Base-by-base conservation (phyloP, 2,888 invertebrate species). In the Deladenus siricidicola region DNA sequence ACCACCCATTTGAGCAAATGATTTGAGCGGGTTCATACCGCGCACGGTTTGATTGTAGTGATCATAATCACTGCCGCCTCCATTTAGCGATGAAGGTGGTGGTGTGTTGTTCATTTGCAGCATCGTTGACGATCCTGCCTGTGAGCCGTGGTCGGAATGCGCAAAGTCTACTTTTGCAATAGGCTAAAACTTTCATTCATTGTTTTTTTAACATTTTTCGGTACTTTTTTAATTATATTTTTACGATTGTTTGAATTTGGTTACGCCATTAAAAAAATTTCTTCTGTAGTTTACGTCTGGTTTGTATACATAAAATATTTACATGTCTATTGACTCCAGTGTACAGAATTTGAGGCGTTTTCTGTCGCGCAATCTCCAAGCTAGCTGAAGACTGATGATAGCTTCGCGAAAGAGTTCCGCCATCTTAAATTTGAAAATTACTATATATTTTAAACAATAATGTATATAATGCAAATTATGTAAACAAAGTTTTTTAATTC, bases 291-390 rank as follows among this genome's bases (percentile, higher is more conserved):
- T n/a, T n/a, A n/a, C n/a, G n/a, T n/a, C n/a, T n/a, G n/a, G n/a
- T n/a, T n/a, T n/a, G n/a, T n/a, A n/a, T n/a, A n/a, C n/a, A n/a
- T n/a, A n/a, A n/a, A n/a, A n/a, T 43, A 39, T 47, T 43, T 57
- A 70, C 74, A 64, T 74, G 76, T 48, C 74, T 59, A 56, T 70
- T 72, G 19, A 70, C 72, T 42, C 76, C 78, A 0, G 79, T 73
- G 58, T 79, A 79, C 26, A 79, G 67, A 39, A 79, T 71, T 53
- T 78, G 76, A 3, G 78, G 76, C 6, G 76, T 78, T 45, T 74
- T 47, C 55, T 72, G 76, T 26, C 70, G 53, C 24, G 26, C 23
- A 10, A 39, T 39, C 45, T 78, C 78, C 42, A 78, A 54, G 59
- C 76, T 76, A 23, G 67, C 66, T 10, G 74, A 70, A 2, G 76